A percentile compares a stretch with the other conserved stretches of the same genome.
Evolutionary conservation across 2,888 invertebrate species (phyloP).

Genomic region (Drosophila mercatorum): DNA sequence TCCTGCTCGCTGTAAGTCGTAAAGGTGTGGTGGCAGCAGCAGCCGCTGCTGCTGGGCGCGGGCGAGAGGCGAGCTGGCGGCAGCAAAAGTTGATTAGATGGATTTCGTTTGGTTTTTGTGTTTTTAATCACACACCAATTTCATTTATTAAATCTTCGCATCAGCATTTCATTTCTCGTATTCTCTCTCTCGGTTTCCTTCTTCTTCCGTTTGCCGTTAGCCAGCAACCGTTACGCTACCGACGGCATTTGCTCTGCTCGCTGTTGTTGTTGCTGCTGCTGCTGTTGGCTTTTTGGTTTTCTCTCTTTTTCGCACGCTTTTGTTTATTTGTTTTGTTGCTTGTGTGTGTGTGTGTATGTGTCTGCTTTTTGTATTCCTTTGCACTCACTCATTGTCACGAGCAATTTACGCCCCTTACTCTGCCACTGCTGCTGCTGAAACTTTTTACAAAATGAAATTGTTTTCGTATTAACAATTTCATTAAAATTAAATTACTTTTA

Average conservation of each 20-base stretch:
- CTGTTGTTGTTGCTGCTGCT: slow-evolving; percentile 2
- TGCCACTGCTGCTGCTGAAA: slow-evolving; percentile 34
- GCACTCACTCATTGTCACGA: slow-evolving; percentile 80
- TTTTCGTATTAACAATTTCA: slow-evolving; percentile 82
- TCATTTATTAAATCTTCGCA: slow-evolving; percentile 84
- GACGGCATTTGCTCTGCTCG: slow-evolving; percentile 57
- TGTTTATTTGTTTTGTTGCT: slow-evolving; percentile 59
- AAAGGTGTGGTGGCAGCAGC: background rate
- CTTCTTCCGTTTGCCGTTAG: slow-evolving; percentile 17
- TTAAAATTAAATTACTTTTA: slow-evolving; percentile 80
- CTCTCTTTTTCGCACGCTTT: slow-evolving; percentile 56
- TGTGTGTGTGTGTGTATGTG: slow-evolving; percentile 27
- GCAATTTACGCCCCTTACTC: slow-evolving; percentile 66
- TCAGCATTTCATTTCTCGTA: slow-evolving; percentile 82
- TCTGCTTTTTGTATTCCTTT: slow-evolving; percentile 59
- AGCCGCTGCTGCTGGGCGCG: background rate
- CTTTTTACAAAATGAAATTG: slow-evolving; percentile 82
- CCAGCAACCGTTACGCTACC: slow-evolving; percentile 38
- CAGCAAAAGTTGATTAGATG: slow-evolving; percentile 84
- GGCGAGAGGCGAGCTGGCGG: slow-evolving; percentile 34
- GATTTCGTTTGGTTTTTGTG: slow-evolving; percentile 85
- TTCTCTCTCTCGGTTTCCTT: slow-evolving; percentile 42
- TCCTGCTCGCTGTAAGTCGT: slow-evolving; percentile 36
- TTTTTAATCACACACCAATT: slow-evolving; percentile 85
- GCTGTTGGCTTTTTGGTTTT: slow-evolving; percentile 39